Evolutionary conservation across 2,888 invertebrate species (phyloP).

Genomic region (Catotricha subobsoleta): DNA sequence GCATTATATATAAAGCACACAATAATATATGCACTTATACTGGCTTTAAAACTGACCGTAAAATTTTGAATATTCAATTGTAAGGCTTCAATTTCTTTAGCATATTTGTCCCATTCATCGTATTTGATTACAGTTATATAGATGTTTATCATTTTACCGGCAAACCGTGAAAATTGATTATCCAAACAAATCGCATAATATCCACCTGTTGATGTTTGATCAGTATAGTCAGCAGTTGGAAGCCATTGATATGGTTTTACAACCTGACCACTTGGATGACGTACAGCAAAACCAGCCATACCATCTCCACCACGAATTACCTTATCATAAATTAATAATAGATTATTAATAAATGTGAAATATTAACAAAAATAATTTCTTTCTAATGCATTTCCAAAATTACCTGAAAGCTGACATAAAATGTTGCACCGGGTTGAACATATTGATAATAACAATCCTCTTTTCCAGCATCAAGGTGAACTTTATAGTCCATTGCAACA

Average conservation of each 20-base stretch:
- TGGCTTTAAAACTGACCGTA: slow-evolving; percentile 42
- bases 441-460: slow-evolving; percentile 94
- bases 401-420: slow-evolving; percentile 89
- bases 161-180: slow-evolving; percentile 83
- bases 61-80: slow-evolving; percentile 81
- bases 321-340: slow-evolving; percentile 36
- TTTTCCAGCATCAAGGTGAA: slow-evolving; percentile 83
- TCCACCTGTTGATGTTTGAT: slow-evolving; percentile 60
- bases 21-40: neutral
- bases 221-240: slow-evolving; percentile 76
- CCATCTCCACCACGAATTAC: slow-evolving; percentile 86
- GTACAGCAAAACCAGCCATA: slow-evolving; percentile 81
- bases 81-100: slow-evolving; percentile 72
- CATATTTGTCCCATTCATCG: slow-evolving; percentile 83
- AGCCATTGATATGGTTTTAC: slow-evolving; percentile 86
- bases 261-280: slow-evolving; percentile 66
- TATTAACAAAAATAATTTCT: no score
- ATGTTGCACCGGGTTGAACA: slow-evolving; percentile 77
- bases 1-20: neutral
- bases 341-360: no score
- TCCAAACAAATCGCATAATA: slow-evolving; percentile 84
- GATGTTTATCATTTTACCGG: slow-evolving; percentile 72
- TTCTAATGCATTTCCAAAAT: no score
- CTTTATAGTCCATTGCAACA: slow-evolving; percentile 90
- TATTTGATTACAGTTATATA: slow-evolving; percentile 83